A percentile compares a stretch with the other conserved stretches of the same genome.
Conservation (phyloP, 2,888 invertebrate genomes). For the Dynastes maya region DNA sequence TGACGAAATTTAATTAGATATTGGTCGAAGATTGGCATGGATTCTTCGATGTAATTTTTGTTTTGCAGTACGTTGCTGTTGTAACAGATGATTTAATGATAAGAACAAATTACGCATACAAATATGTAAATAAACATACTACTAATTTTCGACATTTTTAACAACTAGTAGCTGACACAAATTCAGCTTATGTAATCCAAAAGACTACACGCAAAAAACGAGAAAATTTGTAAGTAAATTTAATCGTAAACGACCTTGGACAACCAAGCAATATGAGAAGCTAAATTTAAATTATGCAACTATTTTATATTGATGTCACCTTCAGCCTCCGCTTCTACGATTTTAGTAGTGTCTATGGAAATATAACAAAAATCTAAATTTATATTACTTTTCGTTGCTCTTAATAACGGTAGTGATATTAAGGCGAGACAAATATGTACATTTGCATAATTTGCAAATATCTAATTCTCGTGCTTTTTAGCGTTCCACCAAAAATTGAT, state of each 20-base stretch:
- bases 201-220: background rate
- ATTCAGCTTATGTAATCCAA: slow-evolving; percentile 5
- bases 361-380: background rate
- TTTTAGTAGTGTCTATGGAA: slow-evolving; percentile 27
- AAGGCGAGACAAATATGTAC: slow-evolving; percentile 3
- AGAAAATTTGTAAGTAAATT: slow-evolving; percentile 15
- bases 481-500: background rate
- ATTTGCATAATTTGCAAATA: slow-evolving; percentile 35
- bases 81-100: background rate
- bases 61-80: background rate
- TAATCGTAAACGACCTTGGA: slow-evolving; percentile 20
- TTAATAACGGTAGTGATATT: slow-evolving; percentile 41
- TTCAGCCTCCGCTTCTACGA: slow-evolving; percentile 28
- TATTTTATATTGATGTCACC: slow-evolving; percentile 35
- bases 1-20: background rate
- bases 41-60: background rate
- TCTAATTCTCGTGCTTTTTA: background rate
- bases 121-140: slow-evolving; percentile 5
- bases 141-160: slow-evolving; percentile 16
- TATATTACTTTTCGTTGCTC: slow-evolving; percentile 23
- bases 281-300: slow-evolving; percentile 30
- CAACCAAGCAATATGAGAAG: slow-evolving; percentile 27
- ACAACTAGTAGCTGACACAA: slow-evolving; percentile 3
- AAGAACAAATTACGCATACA: background rate
- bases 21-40: background rate